Percentiles rank a stretch among this genome's conserved stretches.
These are phyloP conservation scores for Nesoenas mayeri DNA, from an alignment of 2,113 vertebrate species.

Conservation along the genomic window DNA sequence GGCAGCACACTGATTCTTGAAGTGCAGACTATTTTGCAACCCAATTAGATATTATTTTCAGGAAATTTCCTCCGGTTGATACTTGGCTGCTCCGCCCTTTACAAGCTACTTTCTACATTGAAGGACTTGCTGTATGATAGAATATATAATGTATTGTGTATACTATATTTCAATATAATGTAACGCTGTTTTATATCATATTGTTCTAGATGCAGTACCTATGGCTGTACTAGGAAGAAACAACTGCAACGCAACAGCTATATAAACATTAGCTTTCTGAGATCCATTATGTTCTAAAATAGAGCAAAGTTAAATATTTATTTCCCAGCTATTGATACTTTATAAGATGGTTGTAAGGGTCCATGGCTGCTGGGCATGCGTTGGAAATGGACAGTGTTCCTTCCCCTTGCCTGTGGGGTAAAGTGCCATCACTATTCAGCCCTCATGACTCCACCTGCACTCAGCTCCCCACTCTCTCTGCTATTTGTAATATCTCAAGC, in stretches of 20 bases:
- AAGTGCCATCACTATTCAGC: not conserved
- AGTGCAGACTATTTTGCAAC: not conserved
- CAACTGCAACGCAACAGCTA: not conserved
- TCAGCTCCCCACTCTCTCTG: not conserved
- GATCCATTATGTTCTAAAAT: not conserved
- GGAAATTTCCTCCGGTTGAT: not conserved
- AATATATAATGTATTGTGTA: not conserved
- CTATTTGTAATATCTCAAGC: not conserved
- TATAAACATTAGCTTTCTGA: not conserved
- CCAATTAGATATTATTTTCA: not conserved
- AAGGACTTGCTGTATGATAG: not conserved
- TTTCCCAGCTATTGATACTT: not conserved
- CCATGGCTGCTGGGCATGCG: not conserved
- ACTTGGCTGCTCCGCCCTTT: not conserved
- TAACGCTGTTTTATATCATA: not conserved
- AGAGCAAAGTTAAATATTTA: slow-evolving; percentile 42
- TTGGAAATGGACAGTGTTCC: not conserved
- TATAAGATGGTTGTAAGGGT: not conserved
- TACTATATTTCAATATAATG: not conserved
- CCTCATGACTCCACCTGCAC: not conserved
- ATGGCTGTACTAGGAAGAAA: not conserved
- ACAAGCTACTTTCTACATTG: not conserved
- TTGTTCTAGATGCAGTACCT: not conserved
- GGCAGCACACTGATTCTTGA: not conserved
- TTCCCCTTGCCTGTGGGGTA: not conserved